phyloP scores from a whole-genome alignment of 2,113 vertebrate species.

The Sinocyclocheilus rhinocerous region DNA sequence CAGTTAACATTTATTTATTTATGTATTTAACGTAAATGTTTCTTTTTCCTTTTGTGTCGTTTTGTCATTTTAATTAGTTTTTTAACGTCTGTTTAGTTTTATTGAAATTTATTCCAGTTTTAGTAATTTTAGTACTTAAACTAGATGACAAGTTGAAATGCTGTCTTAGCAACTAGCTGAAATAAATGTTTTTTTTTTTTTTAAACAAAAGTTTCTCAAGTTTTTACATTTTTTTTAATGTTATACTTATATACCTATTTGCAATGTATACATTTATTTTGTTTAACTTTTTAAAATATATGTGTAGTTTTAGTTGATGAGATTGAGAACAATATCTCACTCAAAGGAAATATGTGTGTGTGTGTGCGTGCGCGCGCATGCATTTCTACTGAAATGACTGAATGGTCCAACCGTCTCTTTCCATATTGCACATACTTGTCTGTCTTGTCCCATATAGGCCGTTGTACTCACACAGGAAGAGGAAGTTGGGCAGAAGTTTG shows the following conservation, averaged over 20 bases:
- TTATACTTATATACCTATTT: background rate
- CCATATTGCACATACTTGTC: background rate
- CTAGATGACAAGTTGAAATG: background rate
- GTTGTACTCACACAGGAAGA: slow-evolving; percentile 4
- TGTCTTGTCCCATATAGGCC: background rate
- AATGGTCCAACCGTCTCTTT: background rate
- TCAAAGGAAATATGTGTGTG: background rate
- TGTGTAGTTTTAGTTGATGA: background rate
- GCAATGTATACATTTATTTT: no score
- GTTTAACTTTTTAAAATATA: no score
- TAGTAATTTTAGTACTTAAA: background rate
- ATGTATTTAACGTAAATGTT: no score
- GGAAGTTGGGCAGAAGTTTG: slow-evolving; percentile 16
- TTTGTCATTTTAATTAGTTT: background rate
- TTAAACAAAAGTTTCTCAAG: no score
- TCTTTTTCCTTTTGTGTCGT: no score
- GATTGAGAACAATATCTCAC: background rate
- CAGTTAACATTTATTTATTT: no score
- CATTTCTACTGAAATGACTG: background rate
- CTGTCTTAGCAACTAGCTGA: no score
- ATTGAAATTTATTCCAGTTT: background rate
- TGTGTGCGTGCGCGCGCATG: background rate
- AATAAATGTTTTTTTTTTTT: no score
- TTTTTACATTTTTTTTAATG: background rate
- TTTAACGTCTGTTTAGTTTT: background rate